phyloP scores from a whole-genome alignment of 2,888 invertebrate genomes.

The Adelphocoris suturalis region DNA sequence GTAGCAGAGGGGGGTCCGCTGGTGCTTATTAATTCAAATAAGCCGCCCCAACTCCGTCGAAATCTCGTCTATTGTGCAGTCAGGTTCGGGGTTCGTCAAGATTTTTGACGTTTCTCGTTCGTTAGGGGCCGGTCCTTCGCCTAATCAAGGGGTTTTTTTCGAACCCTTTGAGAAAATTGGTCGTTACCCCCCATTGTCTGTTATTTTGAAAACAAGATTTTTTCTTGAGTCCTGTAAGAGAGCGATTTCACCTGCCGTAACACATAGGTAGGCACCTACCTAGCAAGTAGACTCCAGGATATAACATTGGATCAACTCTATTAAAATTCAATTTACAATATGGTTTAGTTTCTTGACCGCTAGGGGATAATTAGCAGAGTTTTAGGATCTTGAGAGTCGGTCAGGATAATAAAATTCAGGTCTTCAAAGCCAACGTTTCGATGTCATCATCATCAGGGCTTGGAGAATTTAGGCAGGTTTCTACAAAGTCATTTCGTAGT shows the following conservation, averaged over 20 bases:
- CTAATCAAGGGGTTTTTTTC: constrained; percentile 57
- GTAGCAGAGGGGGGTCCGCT: background rate
- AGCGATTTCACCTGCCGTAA: background rate
- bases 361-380: too few species aligned
- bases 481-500: too few species aligned
- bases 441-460: too few species aligned
- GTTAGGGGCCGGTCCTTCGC: constrained; percentile 13
- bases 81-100: constrained; percentile 54
- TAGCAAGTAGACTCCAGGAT: too few species aligned
- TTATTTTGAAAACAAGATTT: constrained; percentile 3
- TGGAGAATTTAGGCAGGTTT: too few species aligned
- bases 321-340: too few species aligned
- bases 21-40: constrained; percentile 59
- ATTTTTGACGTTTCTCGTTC: constrained; percentile 62
- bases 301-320: too few species aligned
- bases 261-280: too few species aligned
- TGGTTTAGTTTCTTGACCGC: too few species aligned
- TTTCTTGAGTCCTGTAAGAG: background rate
- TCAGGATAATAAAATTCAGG: too few species aligned
- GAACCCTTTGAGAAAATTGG: constrained; percentile 40
- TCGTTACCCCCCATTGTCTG: constrained; percentile 33
- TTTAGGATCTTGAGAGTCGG: too few species aligned
- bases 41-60: constrained; percentile 45
- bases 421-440: too few species aligned
- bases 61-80: constrained; percentile 46